Evolutionary conservation across 2,797 vertebrate genomes (phyloP), one percentile per base, ranked within the genome.

Genomic region (Labeo calbasu): DNA sequence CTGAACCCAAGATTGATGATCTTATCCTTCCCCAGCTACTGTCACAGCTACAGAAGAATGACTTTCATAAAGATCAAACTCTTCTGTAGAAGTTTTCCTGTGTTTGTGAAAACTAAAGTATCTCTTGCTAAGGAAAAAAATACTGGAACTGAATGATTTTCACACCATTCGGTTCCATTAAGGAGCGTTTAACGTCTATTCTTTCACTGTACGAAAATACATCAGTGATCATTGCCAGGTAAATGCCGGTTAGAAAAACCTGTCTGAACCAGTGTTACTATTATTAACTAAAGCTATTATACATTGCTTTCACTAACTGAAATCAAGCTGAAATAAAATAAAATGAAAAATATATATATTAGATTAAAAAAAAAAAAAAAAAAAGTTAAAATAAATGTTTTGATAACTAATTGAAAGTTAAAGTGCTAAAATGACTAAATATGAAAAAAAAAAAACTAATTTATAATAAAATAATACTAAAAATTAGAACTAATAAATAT

Each of bases 1-100:
- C 88, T 77, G 89, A 88, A 82, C 50, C 83, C 66, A 86, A 92
- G 93, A 95, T 90, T 89, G 91, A 95, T 94, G 90, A 88, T 86
- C 85, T 28, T 86, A 83, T 87, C 87, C 88, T 87, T 40, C 53
- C 84, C 36, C 88, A 86, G 90, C 86, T 88, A 83, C 90, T 86
- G 88, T 89, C 93, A 94, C 92, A 89, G 92, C 92, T 89, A 3
- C 86, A 88, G 85, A 88, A 86, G 57, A 63, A 83, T 61, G 78
- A 50, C 90, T 89, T 90, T 92, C 87, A 90, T 90, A 80, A 84
- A 77, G 75, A 84, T 12, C 19, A 68, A 77, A 68, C 48, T 68
- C 36, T 46, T 68, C 71, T 66, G 46, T 51, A 5, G 21, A 40
- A 91, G 91, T 91, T 88, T 77, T 72, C 81, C 78, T 77, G 12